phyloP scores from a whole-genome alignment of 2,797 vertebrate species.

The Gorsachius magnificus region DNA sequence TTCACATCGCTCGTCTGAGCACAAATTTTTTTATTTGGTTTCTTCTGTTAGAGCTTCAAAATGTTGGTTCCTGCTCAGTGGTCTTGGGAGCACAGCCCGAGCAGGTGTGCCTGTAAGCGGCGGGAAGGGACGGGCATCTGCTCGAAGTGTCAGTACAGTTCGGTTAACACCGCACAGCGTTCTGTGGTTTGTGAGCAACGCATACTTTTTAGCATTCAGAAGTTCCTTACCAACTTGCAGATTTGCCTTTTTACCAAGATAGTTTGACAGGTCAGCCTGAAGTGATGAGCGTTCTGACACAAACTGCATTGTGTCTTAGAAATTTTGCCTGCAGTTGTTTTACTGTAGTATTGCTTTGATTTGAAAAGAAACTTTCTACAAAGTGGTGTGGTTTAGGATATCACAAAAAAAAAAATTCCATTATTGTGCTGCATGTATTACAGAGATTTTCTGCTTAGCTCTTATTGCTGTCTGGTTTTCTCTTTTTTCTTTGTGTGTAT shows the following conservation, averaged over 20 bases:
- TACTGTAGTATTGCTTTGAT: conserved; percentile 52
- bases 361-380: conserved; percentile 47
- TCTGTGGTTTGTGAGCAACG: neutral
- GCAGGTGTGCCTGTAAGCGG: neutral
- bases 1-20: neutral
- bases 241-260: conserved; percentile 56
- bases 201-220: neutral
- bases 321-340: conserved; percentile 70
- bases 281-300: conserved; percentile 70
- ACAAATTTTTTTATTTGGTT: neutral
- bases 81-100: neutral
- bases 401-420: neutral
- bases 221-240: conserved; percentile 40
- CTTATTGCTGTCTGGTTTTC: neutral
- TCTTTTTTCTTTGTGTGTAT: neutral
- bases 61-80: neutral
- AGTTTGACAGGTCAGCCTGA: conserved; percentile 66
- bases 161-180: neutral
- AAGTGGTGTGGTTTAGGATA: conserved; percentile 35
- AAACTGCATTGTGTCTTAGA: conserved; percentile 34
- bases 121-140: neutral
- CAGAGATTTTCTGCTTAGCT: conserved; percentile 41
- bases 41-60: neutral
- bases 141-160: neutral
- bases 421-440: neutral